Evolutionary conservation across 2,888 invertebrate species (phyloP).

Genomic region (Drosophila nr. perissopoda): DNA sequence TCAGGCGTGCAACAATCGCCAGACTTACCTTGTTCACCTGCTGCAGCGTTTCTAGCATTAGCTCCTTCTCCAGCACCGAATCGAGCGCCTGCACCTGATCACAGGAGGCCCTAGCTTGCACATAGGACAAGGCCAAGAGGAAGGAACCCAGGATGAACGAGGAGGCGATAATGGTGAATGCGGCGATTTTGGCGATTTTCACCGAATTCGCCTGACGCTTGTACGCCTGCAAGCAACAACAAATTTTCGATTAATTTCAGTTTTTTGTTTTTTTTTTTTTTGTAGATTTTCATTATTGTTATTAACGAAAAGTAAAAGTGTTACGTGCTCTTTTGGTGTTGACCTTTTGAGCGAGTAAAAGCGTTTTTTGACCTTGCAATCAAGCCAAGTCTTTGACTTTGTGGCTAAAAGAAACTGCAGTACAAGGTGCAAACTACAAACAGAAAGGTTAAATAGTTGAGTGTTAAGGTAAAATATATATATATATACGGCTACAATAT

Average conservation of each 20-base stretch:
- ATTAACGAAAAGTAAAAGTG: conserved; percentile 32
- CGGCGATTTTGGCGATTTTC: conserved; percentile 94
- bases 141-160: conserved; percentile 93
- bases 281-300: not conserved
- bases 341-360: conserved; percentile 59
- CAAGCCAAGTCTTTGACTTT: conserved; percentile 32
- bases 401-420: conserved; percentile 21
- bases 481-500: conserved; percentile 7
- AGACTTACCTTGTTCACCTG: conserved; percentile 87
- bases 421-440: conserved; percentile 49
- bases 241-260: conserved; percentile 13
- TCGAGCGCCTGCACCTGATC: conserved; percentile 90
- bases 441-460: conserved; percentile 17
- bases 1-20: conserved; percentile 45
- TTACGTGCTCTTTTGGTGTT: conserved; percentile 44
- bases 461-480: conserved; percentile 19
- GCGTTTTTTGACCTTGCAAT: conserved; percentile 48
- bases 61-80: conserved; percentile 89
- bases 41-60: conserved; percentile 89
- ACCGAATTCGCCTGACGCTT: conserved; percentile 91
- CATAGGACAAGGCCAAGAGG: conserved; percentile 93
- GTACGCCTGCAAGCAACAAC: conserved; percentile 89
- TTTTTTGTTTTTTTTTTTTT: not conserved
- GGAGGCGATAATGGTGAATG: conserved; percentile 92
- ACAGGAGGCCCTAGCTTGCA: conserved; percentile 92